Base-by-base conservation (phyloP, 2,888 invertebrate species). In the Strigamia maritima region DNA sequence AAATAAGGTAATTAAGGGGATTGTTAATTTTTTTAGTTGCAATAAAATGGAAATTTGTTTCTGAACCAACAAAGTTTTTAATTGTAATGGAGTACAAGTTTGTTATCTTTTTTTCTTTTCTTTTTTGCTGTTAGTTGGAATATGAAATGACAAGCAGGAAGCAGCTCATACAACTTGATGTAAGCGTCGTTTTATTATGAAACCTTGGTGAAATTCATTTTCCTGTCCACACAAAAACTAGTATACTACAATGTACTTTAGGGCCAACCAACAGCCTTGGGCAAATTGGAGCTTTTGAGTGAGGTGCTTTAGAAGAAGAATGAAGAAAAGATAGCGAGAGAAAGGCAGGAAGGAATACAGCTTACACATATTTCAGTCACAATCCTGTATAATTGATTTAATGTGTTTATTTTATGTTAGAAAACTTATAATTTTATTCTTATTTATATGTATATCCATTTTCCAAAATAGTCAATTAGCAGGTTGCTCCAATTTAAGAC, bases 91-190 rank as follows among this genome's bases (percentile, higher is more conserved):
- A 65, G 60, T 65, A n/a, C 19, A 49, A 24, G 60, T 65, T 65
- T 65, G 12, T 19, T 65, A 12, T 19, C 24, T 65, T 65, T 65
- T 54, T 54, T 65, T 19, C 60, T 28, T 54, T 54, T 54, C n/a
- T n/a, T 54, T 54, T 54, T 54, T 54, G 4, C 3, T 19, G 54
- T 16, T 44, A 3, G n/a, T 12, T 12, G 70, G 26, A 26, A 70
- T 28, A 70, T 70, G 70, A 70, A 26, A 70, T 70, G 70, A 70
- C 70, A 70, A 70, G 70, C 70, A 70, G 70, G 70, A 70, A 70
- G 70, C 70, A 70, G 70, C 70, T 70, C 70, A 70, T 70, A 70
- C 26, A 14, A 70, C 70, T 24, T 70, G 70, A 70, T 70, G 28
- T 70, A 70, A 70, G 70, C 70, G 70, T 28, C 28, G 70, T 24